These are phyloP conservation scores for Tolmerus cingulatus DNA, from an alignment of 2,888 invertebrate genomes.

Conservation along the genomic window DNA sequence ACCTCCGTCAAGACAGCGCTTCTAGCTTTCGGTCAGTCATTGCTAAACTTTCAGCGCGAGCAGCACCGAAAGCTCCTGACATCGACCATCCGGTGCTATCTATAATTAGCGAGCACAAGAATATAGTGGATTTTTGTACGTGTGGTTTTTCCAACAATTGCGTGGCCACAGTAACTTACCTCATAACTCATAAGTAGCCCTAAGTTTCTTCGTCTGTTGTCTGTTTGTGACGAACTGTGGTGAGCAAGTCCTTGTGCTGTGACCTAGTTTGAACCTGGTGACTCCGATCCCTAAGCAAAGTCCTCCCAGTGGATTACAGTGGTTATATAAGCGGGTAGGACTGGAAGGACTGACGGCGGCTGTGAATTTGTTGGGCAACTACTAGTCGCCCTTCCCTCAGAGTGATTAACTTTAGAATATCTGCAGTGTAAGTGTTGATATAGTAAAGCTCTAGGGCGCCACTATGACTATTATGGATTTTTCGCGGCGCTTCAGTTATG, in stretches of 20 bases:
- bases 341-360: slow-evolving; percentile 10
- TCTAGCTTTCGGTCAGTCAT: slow-evolving; percentile 31
- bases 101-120: slow-evolving; percentile 25
- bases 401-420: not conserved
- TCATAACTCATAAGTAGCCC: not conserved
- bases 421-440: not conserved
- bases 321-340: slow-evolving; percentile 20
- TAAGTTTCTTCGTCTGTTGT: not conserved
- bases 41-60: slow-evolving; percentile 35
- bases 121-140: not conserved
- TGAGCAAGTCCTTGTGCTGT: not conserved
- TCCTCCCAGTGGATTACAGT: slow-evolving; percentile 5
- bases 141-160: not conserved
- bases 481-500: not conserved
- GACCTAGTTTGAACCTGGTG: not conserved
- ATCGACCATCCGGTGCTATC: slow-evolving; percentile 20
- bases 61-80: slow-evolving; percentile 32
- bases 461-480: not conserved
- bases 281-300: not conserved
- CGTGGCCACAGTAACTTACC: not conserved
- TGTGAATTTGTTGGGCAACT: slow-evolving; percentile 7
- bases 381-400: not conserved
- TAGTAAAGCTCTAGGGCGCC: not conserved
- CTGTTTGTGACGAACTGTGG: not conserved
- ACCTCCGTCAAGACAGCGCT: not conserved